These are phyloP conservation scores for Cosmopolites sordidus DNA, from an alignment of 2,888 invertebrate species.

Conservation along the genomic window DNA sequence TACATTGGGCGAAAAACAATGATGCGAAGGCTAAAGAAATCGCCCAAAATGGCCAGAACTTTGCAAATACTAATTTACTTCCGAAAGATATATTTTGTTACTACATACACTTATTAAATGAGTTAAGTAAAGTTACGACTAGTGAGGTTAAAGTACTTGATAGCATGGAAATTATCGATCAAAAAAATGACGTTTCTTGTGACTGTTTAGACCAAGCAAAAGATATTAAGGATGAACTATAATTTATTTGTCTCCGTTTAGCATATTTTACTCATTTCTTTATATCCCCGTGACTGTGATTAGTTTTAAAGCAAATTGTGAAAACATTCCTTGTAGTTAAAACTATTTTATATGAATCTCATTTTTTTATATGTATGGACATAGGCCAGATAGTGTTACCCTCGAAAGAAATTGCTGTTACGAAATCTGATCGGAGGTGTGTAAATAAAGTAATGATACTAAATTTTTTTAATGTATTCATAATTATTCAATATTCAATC, in stretches of 20 bases:
- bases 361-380: too few relatives aligned
- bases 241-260: constrained; percentile 28
- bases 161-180: constrained; percentile 61
- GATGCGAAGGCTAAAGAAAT: constrained; percentile 66
- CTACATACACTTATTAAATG: constrained; percentile 70
- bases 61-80: constrained; percentile 71
- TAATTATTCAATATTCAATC: too few relatives aligned
- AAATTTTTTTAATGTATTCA: too few relatives aligned
- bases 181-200: constrained; percentile 48
- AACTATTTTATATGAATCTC: too few relatives aligned
- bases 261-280: too few relatives aligned
- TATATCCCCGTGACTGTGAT: not conserved
- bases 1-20: constrained; percentile 73
- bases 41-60: constrained; percentile 62
- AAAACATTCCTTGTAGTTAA: too few relatives aligned
- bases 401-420: too few relatives aligned
- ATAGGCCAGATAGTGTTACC: too few relatives aligned
- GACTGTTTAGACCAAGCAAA: constrained; percentile 31
- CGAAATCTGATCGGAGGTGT: too few relatives aligned
- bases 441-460: too few relatives aligned
- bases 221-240: constrained; percentile 49
- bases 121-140: constrained; percentile 67
- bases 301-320: not conserved
- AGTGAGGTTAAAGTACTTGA: constrained; percentile 55
- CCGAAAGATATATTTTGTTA: constrained; percentile 87